Percentiles rank a stretch among this genome's conserved stretches.
phyloP scores from a whole-genome alignment of 2,797 vertebrate species.

The Phalloptychus januarius region DNA sequence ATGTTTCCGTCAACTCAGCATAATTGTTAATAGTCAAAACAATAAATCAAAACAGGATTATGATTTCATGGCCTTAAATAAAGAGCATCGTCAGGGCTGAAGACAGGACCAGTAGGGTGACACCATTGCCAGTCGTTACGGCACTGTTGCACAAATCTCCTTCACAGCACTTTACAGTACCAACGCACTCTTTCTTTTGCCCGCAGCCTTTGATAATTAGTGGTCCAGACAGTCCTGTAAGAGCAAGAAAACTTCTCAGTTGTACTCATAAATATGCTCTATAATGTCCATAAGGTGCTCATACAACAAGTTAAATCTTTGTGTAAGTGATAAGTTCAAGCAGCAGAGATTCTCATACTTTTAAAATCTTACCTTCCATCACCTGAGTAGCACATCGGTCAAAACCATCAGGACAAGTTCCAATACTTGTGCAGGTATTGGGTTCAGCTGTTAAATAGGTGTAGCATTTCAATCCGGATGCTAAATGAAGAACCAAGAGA shows the following conservation, averaged over 20 bases:
- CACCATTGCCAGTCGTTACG: conserved; percentile 16
- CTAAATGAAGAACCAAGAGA: conserved; percentile 45
- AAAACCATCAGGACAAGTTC: conserved; percentile 30
- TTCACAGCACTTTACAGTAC: conserved; percentile 33
- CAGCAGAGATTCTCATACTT: not conserved
- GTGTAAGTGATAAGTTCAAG: not conserved
- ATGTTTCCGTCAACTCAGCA: not conserved
- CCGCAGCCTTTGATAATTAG: not conserved
- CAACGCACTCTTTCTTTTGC: rapidly evolving
- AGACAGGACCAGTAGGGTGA: conserved; percentile 40
- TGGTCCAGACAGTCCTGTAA: not conserved
- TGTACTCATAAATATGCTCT: not conserved
- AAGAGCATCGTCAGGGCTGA: conserved; percentile 26
- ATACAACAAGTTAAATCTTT: not conserved
- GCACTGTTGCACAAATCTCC: conserved; percentile 56
- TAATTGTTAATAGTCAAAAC: not conserved
- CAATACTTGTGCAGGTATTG: conserved; percentile 49
- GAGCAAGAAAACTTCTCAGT: not conserved
- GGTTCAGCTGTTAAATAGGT: conserved; percentile 26
- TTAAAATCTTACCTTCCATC: not conserved
- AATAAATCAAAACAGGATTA: not conserved
- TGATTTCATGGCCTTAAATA: not conserved
- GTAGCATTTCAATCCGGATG: conserved; percentile 63
- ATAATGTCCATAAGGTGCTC: not conserved
- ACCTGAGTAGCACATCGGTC: conserved; percentile 55